phyloP scores from a whole-genome alignment of 2,797 vertebrate genomes.

The Oreonectes daqikongensis region DNA sequence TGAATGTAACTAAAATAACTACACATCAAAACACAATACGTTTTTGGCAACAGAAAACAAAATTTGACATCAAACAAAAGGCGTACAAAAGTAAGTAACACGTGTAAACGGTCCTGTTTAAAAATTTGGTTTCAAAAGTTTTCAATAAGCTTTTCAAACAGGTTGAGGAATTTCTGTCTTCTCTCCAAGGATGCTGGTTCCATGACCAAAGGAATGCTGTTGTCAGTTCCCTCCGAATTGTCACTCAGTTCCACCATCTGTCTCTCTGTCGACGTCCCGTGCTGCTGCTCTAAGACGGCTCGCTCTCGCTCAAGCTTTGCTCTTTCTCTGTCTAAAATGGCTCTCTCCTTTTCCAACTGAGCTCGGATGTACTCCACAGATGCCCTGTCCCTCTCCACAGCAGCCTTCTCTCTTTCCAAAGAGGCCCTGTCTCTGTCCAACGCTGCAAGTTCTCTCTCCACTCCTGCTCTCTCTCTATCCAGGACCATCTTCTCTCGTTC shows the following conservation, averaged over 20 bases:
- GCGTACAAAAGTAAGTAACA: constrained; percentile 5
- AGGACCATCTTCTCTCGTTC: constrained; percentile 69
- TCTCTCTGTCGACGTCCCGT: constrained; percentile 15
- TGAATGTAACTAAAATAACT: neutral
- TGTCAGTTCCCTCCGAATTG: constrained; percentile 37
- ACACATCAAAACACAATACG: constrained; percentile 14
- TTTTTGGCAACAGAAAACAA: constrained; percentile 14
- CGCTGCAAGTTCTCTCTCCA: constrained; percentile 67
- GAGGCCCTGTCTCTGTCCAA: constrained; percentile 68
- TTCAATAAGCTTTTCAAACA: constrained; percentile 73
- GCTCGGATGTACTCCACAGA: constrained; percentile 67
- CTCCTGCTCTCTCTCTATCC: constrained; percentile 65
- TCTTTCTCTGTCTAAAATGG: constrained; percentile 59
- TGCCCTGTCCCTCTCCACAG: constrained; percentile 67
- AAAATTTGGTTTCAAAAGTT: constrained; percentile 59
- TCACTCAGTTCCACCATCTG: constrained; percentile 24
- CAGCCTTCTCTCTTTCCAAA: constrained; percentile 67
- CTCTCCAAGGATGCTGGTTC: constrained; percentile 57
- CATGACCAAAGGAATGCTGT: constrained; percentile 41
- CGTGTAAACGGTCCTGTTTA: neutral
- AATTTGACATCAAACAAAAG: constrained; percentile 21
- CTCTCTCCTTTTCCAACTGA: constrained; percentile 68
- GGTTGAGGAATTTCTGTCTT: constrained; percentile 66
- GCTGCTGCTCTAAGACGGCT: constrained; percentile 50
- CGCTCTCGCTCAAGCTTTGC: constrained; percentile 63